These are phyloP conservation scores for Conistra vaccinii DNA, from an alignment of 2,888 invertebrate genomes.

Conservation along the genomic window DNA sequence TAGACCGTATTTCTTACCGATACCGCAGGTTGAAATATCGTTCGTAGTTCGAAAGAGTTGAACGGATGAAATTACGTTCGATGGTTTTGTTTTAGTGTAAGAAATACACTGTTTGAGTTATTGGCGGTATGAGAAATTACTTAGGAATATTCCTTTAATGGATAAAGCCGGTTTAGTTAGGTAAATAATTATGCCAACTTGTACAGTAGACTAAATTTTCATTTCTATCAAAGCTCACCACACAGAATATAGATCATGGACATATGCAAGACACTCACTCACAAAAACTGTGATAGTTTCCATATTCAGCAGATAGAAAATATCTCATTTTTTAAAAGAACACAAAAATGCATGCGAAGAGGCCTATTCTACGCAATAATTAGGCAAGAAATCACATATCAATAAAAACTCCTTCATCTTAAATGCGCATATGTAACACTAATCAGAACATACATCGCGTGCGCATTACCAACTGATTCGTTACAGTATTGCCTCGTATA, in stretches of 20 bases:
- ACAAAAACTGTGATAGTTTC: neutral
- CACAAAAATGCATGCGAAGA: neutral
- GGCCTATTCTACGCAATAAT: neutral
- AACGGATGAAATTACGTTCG: constrained; percentile 26
- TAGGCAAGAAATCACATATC: neutral
- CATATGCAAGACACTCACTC: neutral
- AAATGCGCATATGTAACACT: constrained; percentile 28
- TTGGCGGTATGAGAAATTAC: neutral
- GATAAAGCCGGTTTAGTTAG: neutral
- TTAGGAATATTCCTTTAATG: neutral
- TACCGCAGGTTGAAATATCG: constrained; percentile 57
- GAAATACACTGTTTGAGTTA: constrained; percentile 24
- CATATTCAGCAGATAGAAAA: too few species aligned
- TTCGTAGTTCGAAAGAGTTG: constrained; percentile 39
- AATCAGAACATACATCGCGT: constrained; percentile 48
- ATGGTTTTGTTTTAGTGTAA: constrained; percentile 21
- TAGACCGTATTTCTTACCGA: constrained; percentile 54
- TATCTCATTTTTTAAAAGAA: too few species aligned
- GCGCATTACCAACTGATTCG: constrained; percentile 24
- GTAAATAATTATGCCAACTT: neutral
- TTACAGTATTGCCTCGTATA: constrained; percentile 24
- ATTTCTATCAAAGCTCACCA: neutral
- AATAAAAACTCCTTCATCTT: constrained; percentile 28
- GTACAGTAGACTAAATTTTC: neutral
- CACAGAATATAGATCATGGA: neutral